phyloP scores from a whole-genome alignment of 2,888 invertebrate species.

The Podabrus alpinus region DNA sequence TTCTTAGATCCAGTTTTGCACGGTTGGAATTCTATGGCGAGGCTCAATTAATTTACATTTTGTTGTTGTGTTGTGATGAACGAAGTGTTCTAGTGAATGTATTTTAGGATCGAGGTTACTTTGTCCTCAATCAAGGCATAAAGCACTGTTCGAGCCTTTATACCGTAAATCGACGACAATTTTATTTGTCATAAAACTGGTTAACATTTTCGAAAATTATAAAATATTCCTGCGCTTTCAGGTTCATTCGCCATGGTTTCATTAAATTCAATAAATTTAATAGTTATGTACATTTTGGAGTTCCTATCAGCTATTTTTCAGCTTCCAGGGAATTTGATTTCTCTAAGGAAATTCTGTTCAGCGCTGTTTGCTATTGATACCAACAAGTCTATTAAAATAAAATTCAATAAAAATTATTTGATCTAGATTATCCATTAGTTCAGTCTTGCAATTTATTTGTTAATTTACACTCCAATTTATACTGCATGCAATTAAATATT shows the following conservation, averaged over 20 bases:
- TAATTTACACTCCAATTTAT: background rate
- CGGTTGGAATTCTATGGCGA: background rate
- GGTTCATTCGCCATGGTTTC: background rate
- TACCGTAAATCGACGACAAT: background rate
- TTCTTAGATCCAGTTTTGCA: background rate
- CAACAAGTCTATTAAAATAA: background rate
- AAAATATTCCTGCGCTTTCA: background rate
- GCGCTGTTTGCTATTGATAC: background rate
- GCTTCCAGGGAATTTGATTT: background rate
- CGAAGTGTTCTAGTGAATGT: background rate
- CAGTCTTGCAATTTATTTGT: background rate
- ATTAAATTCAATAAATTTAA: background rate
- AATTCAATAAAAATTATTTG: background rate
- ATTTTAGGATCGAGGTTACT: background rate
- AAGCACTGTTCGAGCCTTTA: background rate
- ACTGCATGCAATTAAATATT: background rate
- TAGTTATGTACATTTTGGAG: background rate
- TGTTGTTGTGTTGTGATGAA: background rate
- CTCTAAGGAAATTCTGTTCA: background rate
- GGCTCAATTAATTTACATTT: background rate
- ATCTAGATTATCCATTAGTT: background rate
- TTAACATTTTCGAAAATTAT: background rate
- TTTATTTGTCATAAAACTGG: background rate
- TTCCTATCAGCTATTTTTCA: background rate
- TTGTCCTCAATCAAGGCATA: conserved; percentile 1